Percentiles rank a stretch among this genome's conserved stretches.
Conservation (phyloP, 2,797 vertebrate genomes). For the Dendrocincla tyrannina region DNA sequence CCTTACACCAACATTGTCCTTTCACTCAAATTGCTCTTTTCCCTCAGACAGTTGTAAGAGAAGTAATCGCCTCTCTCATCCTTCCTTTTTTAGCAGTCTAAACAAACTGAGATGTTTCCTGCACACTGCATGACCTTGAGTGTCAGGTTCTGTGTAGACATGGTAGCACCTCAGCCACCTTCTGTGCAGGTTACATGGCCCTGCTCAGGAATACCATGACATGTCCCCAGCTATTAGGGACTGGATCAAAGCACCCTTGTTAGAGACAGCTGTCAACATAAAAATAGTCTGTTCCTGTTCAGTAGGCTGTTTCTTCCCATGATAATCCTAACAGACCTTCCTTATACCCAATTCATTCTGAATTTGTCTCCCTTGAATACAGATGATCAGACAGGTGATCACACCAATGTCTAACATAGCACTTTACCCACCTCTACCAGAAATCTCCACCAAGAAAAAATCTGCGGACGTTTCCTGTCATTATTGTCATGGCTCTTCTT, state of each 20-base stretch:
- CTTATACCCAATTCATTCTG: background rate
- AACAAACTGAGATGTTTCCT: background rate
- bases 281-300: background rate
- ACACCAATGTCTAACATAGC: background rate
- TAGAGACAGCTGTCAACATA: background rate
- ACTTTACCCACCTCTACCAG: background rate
- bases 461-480: background rate
- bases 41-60: background rate
- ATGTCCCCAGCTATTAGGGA: background rate
- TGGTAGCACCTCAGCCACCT: background rate
- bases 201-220: fast-evolving
- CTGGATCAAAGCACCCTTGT: background rate
- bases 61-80: background rate
- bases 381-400: fast-evolving
- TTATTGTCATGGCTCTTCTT: background rate
- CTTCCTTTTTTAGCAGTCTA: background rate
- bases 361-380: background rate
- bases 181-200: background rate
- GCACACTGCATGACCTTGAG: fast-evolving
- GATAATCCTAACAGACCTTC: background rate
- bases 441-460: background rate
- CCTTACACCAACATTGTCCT: background rate
- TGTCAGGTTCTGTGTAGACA: background rate
- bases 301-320: background rate
- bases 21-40: background rate